Percentiles rank a stretch among this genome's conserved stretches.
phyloP scores from a whole-genome alignment of 2,113 vertebrate genomes.

The Petaurus breviceps region DNA sequence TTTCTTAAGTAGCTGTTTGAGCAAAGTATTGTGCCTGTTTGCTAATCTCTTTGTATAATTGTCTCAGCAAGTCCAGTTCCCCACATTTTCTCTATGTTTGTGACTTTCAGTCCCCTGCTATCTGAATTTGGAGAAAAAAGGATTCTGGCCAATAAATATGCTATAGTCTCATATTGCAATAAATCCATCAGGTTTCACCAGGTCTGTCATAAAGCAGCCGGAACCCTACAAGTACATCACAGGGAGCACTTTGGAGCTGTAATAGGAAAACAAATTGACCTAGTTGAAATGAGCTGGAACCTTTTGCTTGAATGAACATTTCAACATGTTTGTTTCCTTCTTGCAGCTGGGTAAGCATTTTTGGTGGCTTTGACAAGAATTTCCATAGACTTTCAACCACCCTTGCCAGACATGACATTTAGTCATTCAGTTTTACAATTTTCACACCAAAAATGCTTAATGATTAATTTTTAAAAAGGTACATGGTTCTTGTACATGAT shows the following conservation, averaged over 20 bases:
- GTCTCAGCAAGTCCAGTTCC: constrained; percentile 15
- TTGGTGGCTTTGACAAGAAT: constrained; percentile 54
- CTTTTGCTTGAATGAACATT: constrained; percentile 54
- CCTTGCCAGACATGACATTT: constrained; percentile 1
- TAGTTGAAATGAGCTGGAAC: constrained; percentile 67
- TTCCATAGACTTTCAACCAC: constrained; percentile 30
- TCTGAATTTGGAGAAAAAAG: not conserved
- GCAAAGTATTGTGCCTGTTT: not conserved
- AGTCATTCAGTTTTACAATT: not conserved
- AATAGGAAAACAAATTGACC: constrained; percentile 54
- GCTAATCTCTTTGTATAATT: not conserved
- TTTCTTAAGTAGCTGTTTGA: not conserved
- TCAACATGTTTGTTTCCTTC: constrained; percentile 65
- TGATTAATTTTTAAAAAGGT: not conserved
- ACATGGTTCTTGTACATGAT: not conserved
- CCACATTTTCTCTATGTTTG: not conserved
- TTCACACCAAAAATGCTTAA: constrained; percentile 40
- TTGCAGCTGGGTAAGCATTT: constrained; percentile 67
- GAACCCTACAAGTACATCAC: constrained; percentile 32
- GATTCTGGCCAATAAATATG: constrained; percentile 49
- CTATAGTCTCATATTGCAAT: not conserved
- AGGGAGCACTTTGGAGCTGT: constrained; percentile 43
- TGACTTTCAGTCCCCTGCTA: not conserved
- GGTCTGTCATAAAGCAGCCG: constrained; percentile 19
- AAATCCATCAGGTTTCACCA: constrained; percentile 59